These are phyloP conservation scores for Lithobates sylvaticus DNA, from an alignment of 2,797 vertebrate species.

Conservation along the genomic window DNA sequence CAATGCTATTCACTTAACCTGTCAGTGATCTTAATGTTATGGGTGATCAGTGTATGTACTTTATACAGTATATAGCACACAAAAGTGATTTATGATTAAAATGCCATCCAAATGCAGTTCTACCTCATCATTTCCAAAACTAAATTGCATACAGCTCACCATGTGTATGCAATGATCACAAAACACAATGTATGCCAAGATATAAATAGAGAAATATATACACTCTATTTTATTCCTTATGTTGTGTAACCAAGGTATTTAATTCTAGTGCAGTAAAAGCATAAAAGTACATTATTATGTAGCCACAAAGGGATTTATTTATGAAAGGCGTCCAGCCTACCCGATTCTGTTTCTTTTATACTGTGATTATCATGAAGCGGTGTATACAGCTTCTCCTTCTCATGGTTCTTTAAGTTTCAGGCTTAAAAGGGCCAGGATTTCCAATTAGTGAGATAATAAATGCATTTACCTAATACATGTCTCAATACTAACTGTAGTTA, in stretches of 20 bases:
- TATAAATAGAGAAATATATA: background rate
- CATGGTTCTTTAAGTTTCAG: background rate
- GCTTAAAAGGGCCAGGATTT: background rate
- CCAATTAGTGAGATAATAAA: conserved; percentile 21
- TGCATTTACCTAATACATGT: background rate
- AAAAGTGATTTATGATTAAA: no score
- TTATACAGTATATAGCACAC: no score
- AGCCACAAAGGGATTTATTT: conserved; percentile 7
- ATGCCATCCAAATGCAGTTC: background rate
- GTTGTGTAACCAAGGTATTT: conserved; percentile 21
- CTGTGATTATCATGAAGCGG: background rate
- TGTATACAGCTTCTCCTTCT: background rate
- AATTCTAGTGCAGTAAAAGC: conserved; percentile 12
- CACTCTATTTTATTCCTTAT: conserved; percentile 17
- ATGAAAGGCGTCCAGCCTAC: background rate
- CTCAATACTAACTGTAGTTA: background rate
- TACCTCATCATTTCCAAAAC: conserved; percentile 1
- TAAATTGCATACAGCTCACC: background rate
- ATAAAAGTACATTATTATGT: conserved; percentile 6
- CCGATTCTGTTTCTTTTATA: background rate
- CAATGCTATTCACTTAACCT: no score
- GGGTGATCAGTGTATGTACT: no score
- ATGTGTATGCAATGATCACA: background rate
- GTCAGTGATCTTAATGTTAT: no score
- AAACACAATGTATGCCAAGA: background rate